These are phyloP conservation scores for Drosophila ezoana DNA, from an alignment of 2,888 invertebrate species.

Conservation along the genomic window DNA sequence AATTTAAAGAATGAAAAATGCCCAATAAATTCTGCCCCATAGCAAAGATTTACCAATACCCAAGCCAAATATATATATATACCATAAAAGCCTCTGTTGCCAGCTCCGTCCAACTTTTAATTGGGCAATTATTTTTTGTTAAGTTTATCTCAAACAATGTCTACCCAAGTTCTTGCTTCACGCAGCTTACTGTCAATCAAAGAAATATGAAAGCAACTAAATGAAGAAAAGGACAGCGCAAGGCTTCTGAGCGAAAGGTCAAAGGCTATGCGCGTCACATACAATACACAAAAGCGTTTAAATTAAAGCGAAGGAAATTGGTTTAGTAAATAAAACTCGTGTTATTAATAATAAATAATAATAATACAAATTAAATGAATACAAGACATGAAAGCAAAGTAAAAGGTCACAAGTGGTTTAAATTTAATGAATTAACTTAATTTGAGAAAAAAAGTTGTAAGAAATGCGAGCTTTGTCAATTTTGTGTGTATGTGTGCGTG, in stretches of 20 bases:
- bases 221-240: not conserved
- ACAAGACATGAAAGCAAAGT: slow-evolving; percentile 14
- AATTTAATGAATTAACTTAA: slow-evolving; percentile 58
- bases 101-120: slow-evolving; percentile 24
- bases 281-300: slow-evolving; percentile 3
- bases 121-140: slow-evolving; percentile 33
- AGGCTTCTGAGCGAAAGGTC: slow-evolving; percentile 27
- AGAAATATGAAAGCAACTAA: slow-evolving; percentile 17
- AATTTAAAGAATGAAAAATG: too few relatives aligned
- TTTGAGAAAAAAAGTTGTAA: slow-evolving; percentile 9
- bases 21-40: not conserved
- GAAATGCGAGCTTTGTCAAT: too few relatives aligned
- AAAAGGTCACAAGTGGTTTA: slow-evolving; percentile 10
- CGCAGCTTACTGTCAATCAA: slow-evolving; percentile 48
- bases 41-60: not conserved
- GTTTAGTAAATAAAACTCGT: slow-evolving; percentile 22
- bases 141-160: not conserved
- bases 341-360: slow-evolving; percentile 31
- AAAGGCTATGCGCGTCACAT: slow-evolving; percentile 27
- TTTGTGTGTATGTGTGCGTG: too few relatives aligned
- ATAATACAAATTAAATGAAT: not conserved
- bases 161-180: not conserved
- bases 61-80: not conserved
- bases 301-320: slow-evolving; percentile 16
- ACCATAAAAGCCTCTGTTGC: not conserved